Evolutionary conservation across 1,140 invertebrate genomes (phyloP).

Genomic region (Drosophila ohnishii): DNA sequence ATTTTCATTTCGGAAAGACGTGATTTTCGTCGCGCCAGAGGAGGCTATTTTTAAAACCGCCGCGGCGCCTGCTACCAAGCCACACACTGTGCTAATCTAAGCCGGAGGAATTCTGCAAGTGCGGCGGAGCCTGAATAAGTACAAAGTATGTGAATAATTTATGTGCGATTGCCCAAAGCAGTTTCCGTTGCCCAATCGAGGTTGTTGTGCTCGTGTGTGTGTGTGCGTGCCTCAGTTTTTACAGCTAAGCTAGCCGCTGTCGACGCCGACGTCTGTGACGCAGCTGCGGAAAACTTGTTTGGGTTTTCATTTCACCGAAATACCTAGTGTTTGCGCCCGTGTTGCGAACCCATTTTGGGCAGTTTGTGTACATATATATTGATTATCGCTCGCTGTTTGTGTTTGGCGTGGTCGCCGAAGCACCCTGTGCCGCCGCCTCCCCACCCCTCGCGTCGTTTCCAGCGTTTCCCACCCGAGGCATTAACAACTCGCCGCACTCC

Average conservation of each 20-base stretch:
- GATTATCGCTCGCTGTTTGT: conserved; percentile 54
- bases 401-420: conserved; percentile 28
- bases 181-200: conserved; percentile 3
- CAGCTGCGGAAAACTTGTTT: conserved; percentile 73
- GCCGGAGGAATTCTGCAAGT: conserved; percentile 19
- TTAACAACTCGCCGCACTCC: conserved; percentile 6
- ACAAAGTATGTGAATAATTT: conserved; percentile 47
- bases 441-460: conserved; percentile 4
- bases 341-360: conserved; percentile 32
- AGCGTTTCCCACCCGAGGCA: neutral
- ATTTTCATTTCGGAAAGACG: conserved; percentile 6
- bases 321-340: conserved; percentile 21
- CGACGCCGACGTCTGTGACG: conserved; percentile 34
- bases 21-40: conserved; percentile 9
- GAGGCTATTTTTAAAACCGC: conserved; percentile 59
- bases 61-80: conserved; percentile 38
- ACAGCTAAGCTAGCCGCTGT: conserved; percentile 28
- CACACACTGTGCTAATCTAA: conserved; percentile 17
- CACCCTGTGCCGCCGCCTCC: conserved; percentile 8
- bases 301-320: conserved; percentile 59
- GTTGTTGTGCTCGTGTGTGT: conserved; percentile 21
- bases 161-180: conserved; percentile 4
- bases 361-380: conserved; percentile 45
- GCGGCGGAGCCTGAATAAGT: conserved; percentile 48
- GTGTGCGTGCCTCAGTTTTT: conserved; percentile 25